Conservation (phyloP, 2,888 invertebrate species). For the Tenodera sinensis region DNA sequence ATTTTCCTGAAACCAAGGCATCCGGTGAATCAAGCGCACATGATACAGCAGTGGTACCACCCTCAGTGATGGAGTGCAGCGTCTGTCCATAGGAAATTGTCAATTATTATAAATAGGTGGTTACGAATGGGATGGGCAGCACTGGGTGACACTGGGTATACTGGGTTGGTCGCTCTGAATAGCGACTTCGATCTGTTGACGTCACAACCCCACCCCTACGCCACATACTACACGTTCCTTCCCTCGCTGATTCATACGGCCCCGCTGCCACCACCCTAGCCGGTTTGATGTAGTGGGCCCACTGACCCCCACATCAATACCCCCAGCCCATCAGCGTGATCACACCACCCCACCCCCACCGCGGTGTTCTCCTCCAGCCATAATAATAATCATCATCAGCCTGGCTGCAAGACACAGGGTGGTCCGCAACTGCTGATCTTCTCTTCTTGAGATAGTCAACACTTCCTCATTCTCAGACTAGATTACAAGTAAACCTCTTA, state of each 20-base stretch:
- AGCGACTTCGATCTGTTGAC: neutral
- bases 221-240: neutral
- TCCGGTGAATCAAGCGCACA: neutral
- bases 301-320: conserved; percentile 12
- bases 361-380: neutral
- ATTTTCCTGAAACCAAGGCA: neutral
- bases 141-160: neutral
- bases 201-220: neutral
- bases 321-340: neutral
- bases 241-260: neutral
- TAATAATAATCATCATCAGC: neutral
- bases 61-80: neutral
- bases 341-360: neutral
- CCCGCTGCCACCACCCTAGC: neutral
- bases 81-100: neutral
- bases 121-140: neutral
- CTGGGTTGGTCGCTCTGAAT: neutral
- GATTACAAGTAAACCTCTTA: too few relatives aligned
- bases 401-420: neutral
- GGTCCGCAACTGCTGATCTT: neutral
- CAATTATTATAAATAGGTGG: conserved; percentile 8
- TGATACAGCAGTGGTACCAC: neutral
- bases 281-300: conserved; percentile 18
- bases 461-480: too few relatives aligned
- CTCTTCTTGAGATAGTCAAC: neutral